Base-by-base conservation (phyloP, 2,888 invertebrate genomes). In the Siphlonurus alternatus region DNA sequence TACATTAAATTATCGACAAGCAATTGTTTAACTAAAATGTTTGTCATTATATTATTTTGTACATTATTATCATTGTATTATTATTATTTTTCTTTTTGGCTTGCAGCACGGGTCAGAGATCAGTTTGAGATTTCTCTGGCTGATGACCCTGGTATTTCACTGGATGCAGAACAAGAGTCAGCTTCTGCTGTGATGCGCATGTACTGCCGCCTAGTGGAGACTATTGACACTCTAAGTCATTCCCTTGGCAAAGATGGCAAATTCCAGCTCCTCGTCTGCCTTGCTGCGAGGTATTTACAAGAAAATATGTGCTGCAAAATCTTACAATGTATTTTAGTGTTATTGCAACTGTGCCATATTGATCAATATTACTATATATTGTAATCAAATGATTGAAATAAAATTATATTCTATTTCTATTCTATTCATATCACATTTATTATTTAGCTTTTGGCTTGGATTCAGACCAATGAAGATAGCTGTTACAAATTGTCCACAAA, bases 231-330 rank as follows among this genome's bases (percentile, higher is more conserved):
- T 61, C 88, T 88, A 1, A 92, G 91, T 64, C 85, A 85, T 71
- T 79, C 88, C n/a, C 80, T 94, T 23, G 99, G 98, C 63, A 98
- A 98, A 76, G 98, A 99, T 78, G 97, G 96, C 62, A 95, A 96
- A 77, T 97, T 99, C 75, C 97, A 98, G 76, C 82, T 97, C 53
- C 95, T 98, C 73, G 87, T 97, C 70, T 96, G 97, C 74, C 83
- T 98, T 38, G 90, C 93, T 72, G 84, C 93, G 70, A 87, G 95
- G 95, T 95, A 76, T 73, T 51, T 51, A n/a, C n/a, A 51, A n/a
- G n/a, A n/a, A n/a, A n/a, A n/a, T n/a, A n/a, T n/a, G n/a, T 10
- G 25, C 51, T 62, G 23, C 23, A 23, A 25, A n/a, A 63, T 62
- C 19, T 23, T 7, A 20, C 19, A 38, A 56, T 53, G 2, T 24